phyloP scores from a whole-genome alignment of 2,888 invertebrate genomes.

The Nomada fabriciana region DNA sequence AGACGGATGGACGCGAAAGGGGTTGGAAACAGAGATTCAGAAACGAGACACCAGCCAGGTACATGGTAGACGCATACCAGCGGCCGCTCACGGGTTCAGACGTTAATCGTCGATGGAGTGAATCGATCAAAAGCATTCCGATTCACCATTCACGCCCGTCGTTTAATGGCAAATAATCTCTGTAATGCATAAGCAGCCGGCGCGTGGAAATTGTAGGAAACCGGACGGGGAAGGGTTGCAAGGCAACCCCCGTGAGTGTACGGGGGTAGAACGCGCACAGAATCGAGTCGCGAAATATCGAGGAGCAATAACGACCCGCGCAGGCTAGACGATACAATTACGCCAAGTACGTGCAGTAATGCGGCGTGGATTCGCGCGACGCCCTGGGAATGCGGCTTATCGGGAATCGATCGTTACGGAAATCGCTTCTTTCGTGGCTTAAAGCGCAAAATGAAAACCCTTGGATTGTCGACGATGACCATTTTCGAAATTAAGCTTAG shows the following conservation, averaged over 20 bases:
- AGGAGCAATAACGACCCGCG: constrained; percentile 66
- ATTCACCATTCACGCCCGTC: constrained; percentile 65
- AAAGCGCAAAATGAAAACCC: constrained; percentile 16
- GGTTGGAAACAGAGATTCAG: constrained; percentile 3
- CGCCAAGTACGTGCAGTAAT: constrained; percentile 57
- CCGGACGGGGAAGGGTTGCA: neutral
- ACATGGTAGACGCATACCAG: constrained; percentile 18
- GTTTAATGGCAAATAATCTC: constrained; percentile 71
- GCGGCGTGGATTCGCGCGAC: constrained; percentile 50
- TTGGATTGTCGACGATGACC: neutral
- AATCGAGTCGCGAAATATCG: constrained; percentile 64
- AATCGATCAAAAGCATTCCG: constrained; percentile 74
- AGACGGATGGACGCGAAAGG: neutral
- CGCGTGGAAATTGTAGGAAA: constrained; percentile 35
- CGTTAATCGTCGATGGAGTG: constrained; percentile 62
- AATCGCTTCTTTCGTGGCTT: constrained; percentile 36
- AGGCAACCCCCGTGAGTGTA: neutral
- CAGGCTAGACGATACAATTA: constrained; percentile 65
- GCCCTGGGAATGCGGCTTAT: constrained; percentile 51
- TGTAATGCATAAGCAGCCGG: constrained; percentile 58
- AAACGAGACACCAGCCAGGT: constrained; percentile 22
- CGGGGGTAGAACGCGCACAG: neutral
- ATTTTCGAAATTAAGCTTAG: neutral
- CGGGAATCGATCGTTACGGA: constrained; percentile 55
- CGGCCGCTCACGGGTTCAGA: constrained; percentile 46